Conservation (phyloP, 92 coral and sea anemone genomes). For the Epizoanthus fatuus region DNA sequence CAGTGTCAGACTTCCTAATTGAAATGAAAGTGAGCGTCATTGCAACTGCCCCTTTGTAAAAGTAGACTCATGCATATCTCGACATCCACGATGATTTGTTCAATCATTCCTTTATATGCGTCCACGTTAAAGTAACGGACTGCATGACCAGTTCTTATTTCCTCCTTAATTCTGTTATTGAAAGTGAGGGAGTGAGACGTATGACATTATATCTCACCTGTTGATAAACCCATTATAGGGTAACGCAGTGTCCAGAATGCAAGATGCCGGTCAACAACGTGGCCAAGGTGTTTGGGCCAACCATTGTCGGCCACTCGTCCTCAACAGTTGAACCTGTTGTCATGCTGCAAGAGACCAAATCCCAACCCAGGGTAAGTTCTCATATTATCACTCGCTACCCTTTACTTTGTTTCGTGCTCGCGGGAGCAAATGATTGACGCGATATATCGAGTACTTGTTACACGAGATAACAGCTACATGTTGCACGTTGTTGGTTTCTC, state of each 20-base stretch:
- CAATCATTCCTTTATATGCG: too few relatives aligned
- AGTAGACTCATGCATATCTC: too few relatives aligned
- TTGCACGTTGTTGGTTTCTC: too few relatives aligned
- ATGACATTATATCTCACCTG: neutral
- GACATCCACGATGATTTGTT: too few relatives aligned
- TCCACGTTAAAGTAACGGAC: neutral
- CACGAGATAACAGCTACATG: too few relatives aligned
- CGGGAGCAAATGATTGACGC: too few relatives aligned
- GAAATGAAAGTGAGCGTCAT: too few relatives aligned
- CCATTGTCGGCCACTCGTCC: constrained; percentile 88
- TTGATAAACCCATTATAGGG: constrained; percentile 64
- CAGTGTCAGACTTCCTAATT: too few relatives aligned
- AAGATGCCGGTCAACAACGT: constrained; percentile 90
- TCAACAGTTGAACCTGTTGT: constrained; percentile 89
- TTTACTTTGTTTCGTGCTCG: neutral
- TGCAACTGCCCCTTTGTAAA: too few relatives aligned
- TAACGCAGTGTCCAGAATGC: constrained; percentile 91
- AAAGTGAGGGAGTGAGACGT: neutral
- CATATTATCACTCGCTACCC: constrained; percentile 4
- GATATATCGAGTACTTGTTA: too few relatives aligned
- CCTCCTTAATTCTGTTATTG: neutral
- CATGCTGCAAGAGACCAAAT: constrained; percentile 90
- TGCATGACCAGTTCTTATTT: too few relatives aligned
- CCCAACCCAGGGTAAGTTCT: constrained; percentile 75
- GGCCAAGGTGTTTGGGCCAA: constrained; percentile 96